Percentiles rank a stretch among this genome's conserved stretches.
phyloP scores from a whole-genome alignment of 2,888 invertebrate species.

The Pegoplata infirma region DNA sequence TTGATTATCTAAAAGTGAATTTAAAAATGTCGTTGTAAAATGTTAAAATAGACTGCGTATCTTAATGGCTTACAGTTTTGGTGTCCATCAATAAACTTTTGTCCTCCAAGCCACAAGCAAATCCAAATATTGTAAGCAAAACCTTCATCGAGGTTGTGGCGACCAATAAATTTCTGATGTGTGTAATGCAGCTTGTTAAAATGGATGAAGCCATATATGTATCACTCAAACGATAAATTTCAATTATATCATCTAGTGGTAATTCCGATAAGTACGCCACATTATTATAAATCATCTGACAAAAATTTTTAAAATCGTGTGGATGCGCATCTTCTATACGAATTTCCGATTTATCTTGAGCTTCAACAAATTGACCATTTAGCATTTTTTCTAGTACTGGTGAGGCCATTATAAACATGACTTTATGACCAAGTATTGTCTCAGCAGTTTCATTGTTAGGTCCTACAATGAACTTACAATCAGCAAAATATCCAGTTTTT shows the following conservation, averaged over 20 bases:
- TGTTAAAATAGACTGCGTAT: too few relatives aligned
- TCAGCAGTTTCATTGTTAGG: slow-evolving; percentile 15
- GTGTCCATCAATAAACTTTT: neutral
- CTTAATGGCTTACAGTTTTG: neutral
- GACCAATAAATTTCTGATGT: neutral
- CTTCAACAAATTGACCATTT: slow-evolving; percentile 27
- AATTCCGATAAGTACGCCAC: neutral
- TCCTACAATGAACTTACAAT: slow-evolving; percentile 44
- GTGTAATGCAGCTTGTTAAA: neutral
- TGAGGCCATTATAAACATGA: slow-evolving; percentile 40
- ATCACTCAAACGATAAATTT: neutral
- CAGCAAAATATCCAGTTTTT: slow-evolving; percentile 6
- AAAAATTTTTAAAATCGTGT: slow-evolving; percentile 36
- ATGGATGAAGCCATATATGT: slow-evolving; percentile 18
- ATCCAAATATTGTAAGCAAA: neutral
- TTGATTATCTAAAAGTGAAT: neutral
- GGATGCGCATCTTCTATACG: slow-evolving; percentile 27
- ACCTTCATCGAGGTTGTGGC: neutral
- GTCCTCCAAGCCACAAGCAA: neutral
- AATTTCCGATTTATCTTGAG: slow-evolving; percentile 1
- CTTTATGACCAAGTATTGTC: slow-evolving; percentile 37
- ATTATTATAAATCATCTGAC: slow-evolving; percentile 15
- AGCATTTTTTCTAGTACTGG: slow-evolving; percentile 39
- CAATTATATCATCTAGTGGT: neutral
- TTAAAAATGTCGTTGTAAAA: too few relatives aligned